Conservation (phyloP, 1,140 invertebrate species). For the Saccostrea echinata region DNA sequence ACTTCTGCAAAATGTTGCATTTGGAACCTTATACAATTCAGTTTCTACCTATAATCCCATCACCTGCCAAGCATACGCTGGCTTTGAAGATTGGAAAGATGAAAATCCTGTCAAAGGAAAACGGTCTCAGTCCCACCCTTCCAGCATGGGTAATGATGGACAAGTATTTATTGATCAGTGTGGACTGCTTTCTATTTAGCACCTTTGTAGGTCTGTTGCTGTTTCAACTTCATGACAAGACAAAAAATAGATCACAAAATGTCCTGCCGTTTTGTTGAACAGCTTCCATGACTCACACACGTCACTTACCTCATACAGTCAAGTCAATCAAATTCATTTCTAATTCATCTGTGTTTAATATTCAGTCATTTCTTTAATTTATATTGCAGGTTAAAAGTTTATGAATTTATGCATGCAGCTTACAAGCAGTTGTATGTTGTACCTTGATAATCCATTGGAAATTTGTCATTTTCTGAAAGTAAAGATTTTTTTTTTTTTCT, state of each 20-base stretch:
- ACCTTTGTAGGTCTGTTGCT: slow-evolving; percentile 36
- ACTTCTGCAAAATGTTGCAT: neutral
- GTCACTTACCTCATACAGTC: neutral
- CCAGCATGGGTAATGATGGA: slow-evolving; percentile 23
- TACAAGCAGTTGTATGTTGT: neutral
- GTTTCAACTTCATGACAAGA: slow-evolving; percentile 31
- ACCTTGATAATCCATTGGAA: neutral
- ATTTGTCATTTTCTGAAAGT: neutral
- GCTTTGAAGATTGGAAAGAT: slow-evolving; percentile 22
- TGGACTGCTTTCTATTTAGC: slow-evolving; percentile 30
- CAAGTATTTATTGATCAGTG: slow-evolving; percentile 18
- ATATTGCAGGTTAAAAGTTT: neutral
- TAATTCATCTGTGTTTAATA: neutral
- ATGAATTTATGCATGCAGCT: neutral
- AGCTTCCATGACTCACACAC: slow-evolving; percentile 1
- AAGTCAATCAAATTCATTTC: slow-evolving; percentile 6
- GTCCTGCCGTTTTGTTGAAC: slow-evolving; percentile 24
- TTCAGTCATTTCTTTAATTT: neutral
- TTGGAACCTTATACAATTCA: slow-evolving; percentile 46
- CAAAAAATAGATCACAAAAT: neutral
- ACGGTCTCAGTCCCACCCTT: neutral
- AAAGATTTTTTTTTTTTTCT: slow-evolving; percentile 5
- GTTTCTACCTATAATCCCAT: slow-evolving; percentile 58
- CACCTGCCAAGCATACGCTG: slow-evolving; percentile 52
- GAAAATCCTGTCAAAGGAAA: slow-evolving; percentile 32